Conservation (phyloP, 2,888 invertebrate species). For the Hyppa rectilinea region DNA sequence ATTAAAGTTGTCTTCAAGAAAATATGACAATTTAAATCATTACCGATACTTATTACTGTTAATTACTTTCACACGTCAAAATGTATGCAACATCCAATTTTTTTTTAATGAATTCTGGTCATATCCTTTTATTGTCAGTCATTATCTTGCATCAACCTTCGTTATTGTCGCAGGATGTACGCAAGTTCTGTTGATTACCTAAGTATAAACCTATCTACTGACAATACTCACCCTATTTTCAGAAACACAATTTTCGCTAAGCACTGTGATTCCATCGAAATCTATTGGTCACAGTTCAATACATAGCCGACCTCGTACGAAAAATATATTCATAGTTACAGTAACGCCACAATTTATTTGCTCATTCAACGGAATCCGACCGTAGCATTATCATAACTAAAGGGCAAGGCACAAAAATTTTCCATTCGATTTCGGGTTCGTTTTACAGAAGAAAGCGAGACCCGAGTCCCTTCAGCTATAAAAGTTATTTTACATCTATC, state of each 20-base stretch:
- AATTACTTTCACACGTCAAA: too few species aligned
- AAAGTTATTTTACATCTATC: constrained; percentile 61
- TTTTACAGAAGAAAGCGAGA: constrained; percentile 56
- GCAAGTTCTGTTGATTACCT: neutral
- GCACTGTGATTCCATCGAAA: constrained; percentile 37
- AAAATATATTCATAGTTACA: constrained; percentile 74
- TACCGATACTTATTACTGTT: too few species aligned
- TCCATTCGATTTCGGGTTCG: constrained; percentile 57
- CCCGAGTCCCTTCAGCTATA: constrained; percentile 49
- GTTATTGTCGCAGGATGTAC: neutral
- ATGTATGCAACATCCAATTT: too few species aligned
- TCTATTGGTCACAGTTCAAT: constrained; percentile 52
- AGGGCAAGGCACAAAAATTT: constrained; percentile 73
- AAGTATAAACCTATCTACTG: neutral
- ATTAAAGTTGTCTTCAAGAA: too few species aligned
- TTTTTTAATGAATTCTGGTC: too few species aligned
- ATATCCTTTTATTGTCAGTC: neutral
- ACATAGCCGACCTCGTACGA: constrained; percentile 49
- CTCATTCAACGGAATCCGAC: constrained; percentile 68
- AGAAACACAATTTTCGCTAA: constrained; percentile 13
- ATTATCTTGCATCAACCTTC: neutral
- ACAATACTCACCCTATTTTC: neutral
- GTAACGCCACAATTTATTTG: constrained; percentile 74
- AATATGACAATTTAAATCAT: too few species aligned
- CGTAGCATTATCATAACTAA: constrained; percentile 78